These are phyloP conservation scores for Chelon auratus DNA, from an alignment of 2,797 vertebrate genomes.

Conservation along the genomic window DNA sequence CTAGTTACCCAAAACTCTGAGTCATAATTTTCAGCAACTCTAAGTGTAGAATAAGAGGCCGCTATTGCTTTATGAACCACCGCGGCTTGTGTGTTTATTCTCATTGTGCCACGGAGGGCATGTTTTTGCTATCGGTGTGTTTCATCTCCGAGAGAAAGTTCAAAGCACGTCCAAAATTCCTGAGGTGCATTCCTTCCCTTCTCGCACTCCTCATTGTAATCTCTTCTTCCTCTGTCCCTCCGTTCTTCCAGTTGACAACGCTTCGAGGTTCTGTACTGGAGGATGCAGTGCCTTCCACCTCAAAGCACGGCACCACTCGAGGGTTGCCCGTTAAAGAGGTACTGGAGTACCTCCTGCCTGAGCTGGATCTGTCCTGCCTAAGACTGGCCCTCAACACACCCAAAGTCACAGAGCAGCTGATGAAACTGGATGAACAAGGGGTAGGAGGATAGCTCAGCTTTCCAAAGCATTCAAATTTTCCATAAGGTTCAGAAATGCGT, in stretches of 20 bases:
- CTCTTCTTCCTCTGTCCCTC: constrained; percentile 15
- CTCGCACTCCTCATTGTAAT: constrained; percentile 34
- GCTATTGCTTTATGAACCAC: constrained; percentile 18
- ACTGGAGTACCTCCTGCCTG: constrained; percentile 92
- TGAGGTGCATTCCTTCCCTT: constrained; percentile 40
- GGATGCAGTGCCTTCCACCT: constrained; percentile 93
- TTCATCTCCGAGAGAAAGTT: constrained; percentile 48
- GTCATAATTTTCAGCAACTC: constrained; percentile 41
- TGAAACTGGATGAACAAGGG: constrained; percentile 98
- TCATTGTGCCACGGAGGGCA: constrained; percentile 4
- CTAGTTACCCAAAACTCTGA: constrained; percentile 36
- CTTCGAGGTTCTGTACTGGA: constrained; percentile 93
- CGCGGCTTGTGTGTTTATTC: background rate
- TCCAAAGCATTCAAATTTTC: background rate
- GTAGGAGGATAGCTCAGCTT: constrained; percentile 71
- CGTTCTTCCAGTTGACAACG: constrained; percentile 88
- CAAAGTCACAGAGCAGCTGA: constrained; percentile 96
- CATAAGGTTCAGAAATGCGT: background rate
- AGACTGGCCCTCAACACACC: constrained; percentile 95
- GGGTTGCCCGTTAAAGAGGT: constrained; percentile 96
- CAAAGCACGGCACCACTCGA: constrained; percentile 92
- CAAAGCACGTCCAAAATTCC: constrained; percentile 57
- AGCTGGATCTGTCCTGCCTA: constrained; percentile 93
- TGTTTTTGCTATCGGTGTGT: constrained; percentile 46
- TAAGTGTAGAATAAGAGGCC: constrained; percentile 25